phyloP scores from a whole-genome alignment of 2,888 invertebrate genomes.

The Eristalinus aeneus region DNA sequence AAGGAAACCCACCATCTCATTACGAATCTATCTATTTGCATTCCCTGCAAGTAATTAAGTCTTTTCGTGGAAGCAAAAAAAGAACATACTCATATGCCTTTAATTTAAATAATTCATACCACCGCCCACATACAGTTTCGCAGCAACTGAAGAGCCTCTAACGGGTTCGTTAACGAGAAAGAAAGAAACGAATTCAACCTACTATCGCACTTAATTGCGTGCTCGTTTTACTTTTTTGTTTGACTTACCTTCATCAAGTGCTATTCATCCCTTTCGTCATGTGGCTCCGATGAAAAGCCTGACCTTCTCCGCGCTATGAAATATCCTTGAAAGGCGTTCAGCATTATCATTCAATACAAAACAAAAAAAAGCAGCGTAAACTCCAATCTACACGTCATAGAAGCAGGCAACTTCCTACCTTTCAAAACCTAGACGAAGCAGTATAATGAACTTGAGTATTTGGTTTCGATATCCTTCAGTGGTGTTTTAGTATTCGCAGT shows the following conservation, averaged over 20 bases:
- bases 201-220: slow-evolving; percentile 19
- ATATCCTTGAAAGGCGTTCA: slow-evolving; percentile 17
- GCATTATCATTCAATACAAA: slow-evolving; percentile 29
- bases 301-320: slow-evolving; percentile 7
- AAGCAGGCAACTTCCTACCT: not conserved
- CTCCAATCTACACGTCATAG: not conserved
- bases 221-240: slow-evolving; percentile 2
- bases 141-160: not conserved
- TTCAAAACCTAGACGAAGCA: not conserved
- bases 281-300: not conserved
- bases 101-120: not conserved
- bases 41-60: not conserved
- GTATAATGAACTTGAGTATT: slow-evolving; percentile 7
- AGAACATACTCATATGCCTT: not conserved
- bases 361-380: not conserved
- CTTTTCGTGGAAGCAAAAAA: not conserved
- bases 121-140: not conserved
- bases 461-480: slow-evolving; percentile 15
- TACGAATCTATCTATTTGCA: not conserved
- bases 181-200: not conserved
- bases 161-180: not conserved
- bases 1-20: too few relatives aligned
- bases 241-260: slow-evolving; percentile 11
- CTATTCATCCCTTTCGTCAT: not conserved
- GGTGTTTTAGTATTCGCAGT: not conserved